Evolutionary conservation across 37 sponge, comb jelly and placozoan species (phyloP), one percentile per base, ranked within the genome.

Genomic region (Geodia barretti): DNA sequence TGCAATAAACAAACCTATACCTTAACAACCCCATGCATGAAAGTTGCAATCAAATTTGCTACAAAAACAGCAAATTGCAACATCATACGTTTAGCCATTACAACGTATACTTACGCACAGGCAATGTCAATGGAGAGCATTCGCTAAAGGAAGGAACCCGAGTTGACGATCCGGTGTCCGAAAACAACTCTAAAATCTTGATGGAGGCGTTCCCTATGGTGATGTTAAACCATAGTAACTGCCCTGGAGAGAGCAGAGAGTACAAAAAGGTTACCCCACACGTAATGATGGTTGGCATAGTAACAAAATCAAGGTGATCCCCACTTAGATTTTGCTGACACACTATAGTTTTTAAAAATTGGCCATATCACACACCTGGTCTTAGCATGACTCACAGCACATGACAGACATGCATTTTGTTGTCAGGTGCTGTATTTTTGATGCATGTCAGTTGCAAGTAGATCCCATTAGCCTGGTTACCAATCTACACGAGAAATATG

Each of bases 131-230:
- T 25, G 62, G 17, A 11, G 72, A 43, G 70, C 94, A 94, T 29
- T 88, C 47, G 20, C 61, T 60, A 67, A 89, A 90, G 14, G 98
- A 96, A 5, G 95, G 88, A 96, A 96, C 95, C 65, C 95, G 90
- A 81, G 95, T 93, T 64, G 96, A 87, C 61, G 94, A 93, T 4
- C 98, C 98, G 33, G 98, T 98, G 81, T 98, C 98, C 76, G 95
- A 98, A 3, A 95, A 82, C 17, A 95, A 69, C 36, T 69, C 96
- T 25, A 60, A 58, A 75, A 98, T 95, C 36, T 54, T 61, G 79
- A 95, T 96, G 19, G 89, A 87, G 0, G 98, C 96, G 2, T 96
- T 95, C 2, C 98, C 98, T 43, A 98, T 93, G 32, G 79, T 76
- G 60, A 98, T 88, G 41, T 63, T 67, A 3, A 96, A 96, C 73